phyloP scores from a whole-genome alignment of 2,888 invertebrate species.

The Drosophila mimica region DNA sequence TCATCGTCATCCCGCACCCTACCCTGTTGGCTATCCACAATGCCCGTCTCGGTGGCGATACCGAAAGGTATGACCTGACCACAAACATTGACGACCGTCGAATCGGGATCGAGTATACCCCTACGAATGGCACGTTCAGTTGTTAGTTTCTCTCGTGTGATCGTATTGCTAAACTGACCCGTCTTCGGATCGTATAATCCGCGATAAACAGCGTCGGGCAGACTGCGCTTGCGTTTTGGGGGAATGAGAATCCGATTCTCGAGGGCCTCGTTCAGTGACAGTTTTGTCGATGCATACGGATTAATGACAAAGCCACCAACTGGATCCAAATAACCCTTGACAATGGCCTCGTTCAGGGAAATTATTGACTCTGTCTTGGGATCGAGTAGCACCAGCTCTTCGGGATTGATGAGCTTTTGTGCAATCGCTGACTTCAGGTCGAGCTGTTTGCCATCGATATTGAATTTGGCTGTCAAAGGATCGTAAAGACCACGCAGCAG shows the following conservation, averaged over 20 bases:
- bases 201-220: constrained; percentile 95
- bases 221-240: constrained; percentile 92
- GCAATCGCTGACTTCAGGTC: constrained; percentile 91
- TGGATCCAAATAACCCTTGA: constrained; percentile 91
- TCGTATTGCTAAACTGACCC: constrained; percentile 92
- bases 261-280: constrained; percentile 93
- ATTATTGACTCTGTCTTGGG: constrained; percentile 92
- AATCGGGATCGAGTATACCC: constrained; percentile 93
- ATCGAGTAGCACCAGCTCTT: constrained; percentile 91
- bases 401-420: constrained; percentile 90
- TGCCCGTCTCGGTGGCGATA: constrained; percentile 91
- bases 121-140: constrained; percentile 93
- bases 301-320: constrained; percentile 92
- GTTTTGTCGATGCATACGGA: constrained; percentile 90
- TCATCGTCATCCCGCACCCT: constrained; percentile 88
- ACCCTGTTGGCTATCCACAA: constrained; percentile 91
- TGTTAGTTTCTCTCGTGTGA: constrained; percentile 91
- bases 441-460: constrained; percentile 89
- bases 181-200: constrained; percentile 95
- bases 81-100: constrained; percentile 93
- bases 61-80: constrained; percentile 93
- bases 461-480: constrained; percentile 89
- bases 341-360: constrained; percentile 92
- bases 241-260: constrained; percentile 93
- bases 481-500: constrained; percentile 92